These are phyloP conservation scores for Camptogramma bilineatum DNA, from an alignment of 2,888 invertebrate species.

Conservation along the genomic window DNA sequence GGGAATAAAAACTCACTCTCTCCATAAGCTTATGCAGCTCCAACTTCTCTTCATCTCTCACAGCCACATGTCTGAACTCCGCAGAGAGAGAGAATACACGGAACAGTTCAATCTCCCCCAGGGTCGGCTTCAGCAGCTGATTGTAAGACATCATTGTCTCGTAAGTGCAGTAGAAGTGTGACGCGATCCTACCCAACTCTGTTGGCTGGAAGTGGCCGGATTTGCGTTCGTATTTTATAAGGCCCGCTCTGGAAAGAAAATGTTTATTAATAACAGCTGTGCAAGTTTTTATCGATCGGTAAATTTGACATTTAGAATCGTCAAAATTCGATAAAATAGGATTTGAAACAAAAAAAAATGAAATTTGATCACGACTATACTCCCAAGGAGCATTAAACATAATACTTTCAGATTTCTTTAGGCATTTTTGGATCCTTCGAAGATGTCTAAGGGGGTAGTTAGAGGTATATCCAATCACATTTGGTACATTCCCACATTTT, in stretches of 20 bases:
- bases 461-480: too few species aligned
- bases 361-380: too few species aligned
- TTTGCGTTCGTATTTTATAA: constrained; percentile 97
- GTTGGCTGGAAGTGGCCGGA: constrained; percentile 95
- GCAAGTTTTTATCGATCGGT: too few species aligned
- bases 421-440: too few species aligned
- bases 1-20: constrained; percentile 59
- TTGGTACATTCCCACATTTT: too few species aligned
- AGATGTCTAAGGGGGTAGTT: too few species aligned
- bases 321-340: too few species aligned
- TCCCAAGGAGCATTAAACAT: too few species aligned
- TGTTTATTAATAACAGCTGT: neutral
- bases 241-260: constrained; percentile 89
- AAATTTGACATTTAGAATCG: too few species aligned
- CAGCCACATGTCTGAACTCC: constrained; percentile 97
- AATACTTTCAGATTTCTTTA: too few species aligned
- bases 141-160: constrained; percentile 99
- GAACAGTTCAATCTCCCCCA: constrained; percentile 99
- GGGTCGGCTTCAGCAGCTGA: constrained; percentile 96
- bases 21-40: constrained; percentile 97
- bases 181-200: constrained; percentile 98
- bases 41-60: constrained; percentile 98
- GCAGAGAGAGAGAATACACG: constrained; percentile 99
- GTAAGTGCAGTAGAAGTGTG: constrained; percentile 99
- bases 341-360: too few species aligned